Base-by-base conservation (phyloP, 2,797 vertebrate genomes). In the Ctenopoma kingsleyae region DNA sequence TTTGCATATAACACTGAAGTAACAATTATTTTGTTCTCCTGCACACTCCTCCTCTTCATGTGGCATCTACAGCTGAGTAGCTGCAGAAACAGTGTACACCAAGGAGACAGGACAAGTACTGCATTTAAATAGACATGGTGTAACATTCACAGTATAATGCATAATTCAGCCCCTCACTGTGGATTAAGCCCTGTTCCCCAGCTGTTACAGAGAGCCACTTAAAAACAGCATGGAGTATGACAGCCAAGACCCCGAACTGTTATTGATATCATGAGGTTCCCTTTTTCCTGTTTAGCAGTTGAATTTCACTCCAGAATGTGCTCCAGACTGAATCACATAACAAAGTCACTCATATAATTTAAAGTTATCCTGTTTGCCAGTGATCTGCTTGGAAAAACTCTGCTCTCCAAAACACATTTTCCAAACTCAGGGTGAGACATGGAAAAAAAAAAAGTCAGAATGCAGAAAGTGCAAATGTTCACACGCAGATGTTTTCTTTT, bases 141-240 rank as follows among this genome's bases (percentile, higher is more conserved):
- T 87, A 88, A 86, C 78, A 80, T 84, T 86, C 78, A 73, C 81
- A 80, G 71, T 49, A 63, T 75, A 76, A 85, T 93, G 88, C 85
- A 90, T 81, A 89, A 89, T 92, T 92, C 89, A 93, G 83, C 74
- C 66, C 76, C 8, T 68, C 74, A 35, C 74, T 61, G 81, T 89
- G 89, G 88, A 78, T 89, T 85, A 89, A 90, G 89, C 77, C 63
- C 74, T 71, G 81, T 80, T 91, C 85, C 84, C 83, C 89, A 92
- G 89, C 88, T 85, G 89, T 80, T 90, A 74, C 80, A 70, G 67
- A 81, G 86, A 90, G 86, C 71, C 91, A 88, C 87, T 92, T 87
- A 87, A 86, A 87, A 84, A 78, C 89, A 79, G 82, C 71, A 70
- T 87, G 87, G 66, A 82, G 85, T 81, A 76, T 69, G 65, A 82